These are phyloP conservation scores for Octodonta nipae DNA, from an alignment of 2,888 invertebrate species.

Conservation along the genomic window DNA sequence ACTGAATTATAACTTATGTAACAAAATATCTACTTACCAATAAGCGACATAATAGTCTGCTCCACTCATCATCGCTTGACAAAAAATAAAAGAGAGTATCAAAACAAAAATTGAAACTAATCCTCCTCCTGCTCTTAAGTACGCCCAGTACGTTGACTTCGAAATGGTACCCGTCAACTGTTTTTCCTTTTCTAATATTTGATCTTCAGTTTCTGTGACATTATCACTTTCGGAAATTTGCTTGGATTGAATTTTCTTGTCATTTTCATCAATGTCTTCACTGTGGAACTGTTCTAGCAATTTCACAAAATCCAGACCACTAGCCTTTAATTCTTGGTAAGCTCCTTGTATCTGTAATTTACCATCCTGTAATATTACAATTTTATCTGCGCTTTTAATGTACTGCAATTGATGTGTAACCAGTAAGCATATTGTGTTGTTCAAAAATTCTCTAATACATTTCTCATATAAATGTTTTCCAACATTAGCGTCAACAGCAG, in stretches of 20 bases:
- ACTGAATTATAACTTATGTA: too few relatives aligned
- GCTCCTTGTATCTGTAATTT: constrained; percentile 37
- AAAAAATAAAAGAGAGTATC: constrained; percentile 38
- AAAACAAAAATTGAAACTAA: constrained; percentile 34
- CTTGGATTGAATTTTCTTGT: constrained; percentile 25
- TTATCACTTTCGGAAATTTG: constrained; percentile 28
- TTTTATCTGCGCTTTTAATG: constrained; percentile 29
- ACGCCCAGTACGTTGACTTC: constrained; percentile 33
- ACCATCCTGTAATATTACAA: constrained; percentile 36
- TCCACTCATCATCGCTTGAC: constrained; percentile 47
- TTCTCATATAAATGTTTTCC: constrained; percentile 59
- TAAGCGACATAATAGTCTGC: constrained; percentile 59
- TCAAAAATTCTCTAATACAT: constrained; percentile 50
- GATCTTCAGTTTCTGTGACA: constrained; percentile 23
- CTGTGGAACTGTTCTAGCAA: constrained; percentile 18
- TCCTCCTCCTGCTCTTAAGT: constrained; percentile 43
- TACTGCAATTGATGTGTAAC: constrained; percentile 61
- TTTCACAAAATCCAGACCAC: constrained; percentile 36
- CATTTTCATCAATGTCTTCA: constrained; percentile 26
- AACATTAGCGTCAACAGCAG: constrained; percentile 68
- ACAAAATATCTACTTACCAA: constrained; percentile 41
- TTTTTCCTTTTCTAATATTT: constrained; percentile 26
- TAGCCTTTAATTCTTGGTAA: constrained; percentile 35
- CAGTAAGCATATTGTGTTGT: constrained; percentile 47
- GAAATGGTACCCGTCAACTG: constrained; percentile 26